Evolutionary conservation across 2,113 vertebrate species (phyloP).

Genomic region (Gavialis gangeticus): DNA sequence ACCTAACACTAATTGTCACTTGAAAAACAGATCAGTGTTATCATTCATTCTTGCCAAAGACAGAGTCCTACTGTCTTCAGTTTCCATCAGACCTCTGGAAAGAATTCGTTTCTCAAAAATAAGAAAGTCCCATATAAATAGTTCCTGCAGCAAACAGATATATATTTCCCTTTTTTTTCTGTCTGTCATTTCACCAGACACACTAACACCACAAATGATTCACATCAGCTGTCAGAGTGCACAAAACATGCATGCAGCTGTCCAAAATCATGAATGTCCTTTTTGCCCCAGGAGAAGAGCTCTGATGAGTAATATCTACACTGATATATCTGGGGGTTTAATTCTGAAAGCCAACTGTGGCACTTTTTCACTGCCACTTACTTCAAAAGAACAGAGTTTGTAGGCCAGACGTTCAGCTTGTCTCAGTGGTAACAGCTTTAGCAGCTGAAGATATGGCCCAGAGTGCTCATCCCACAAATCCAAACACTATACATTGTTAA

Average conservation of each 20-base stretch:
- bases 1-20: not conserved
- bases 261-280: rapidly evolving
- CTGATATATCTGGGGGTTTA: rapidly evolving
- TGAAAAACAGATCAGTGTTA: not conserved
- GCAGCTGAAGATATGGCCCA: not conserved
- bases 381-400: not conserved
- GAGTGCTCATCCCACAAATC: not conserved
- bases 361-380: not conserved
- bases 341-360: rapidly evolving
- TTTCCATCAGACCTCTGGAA: not conserved
- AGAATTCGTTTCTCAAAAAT: not conserved
- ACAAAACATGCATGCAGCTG: not conserved
- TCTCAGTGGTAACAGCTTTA: not conserved
- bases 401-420: not conserved
- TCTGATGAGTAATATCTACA: rapidly evolving
- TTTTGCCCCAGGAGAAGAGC: not conserved
- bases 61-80: not conserved
- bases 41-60: not conserved
- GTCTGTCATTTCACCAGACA: not conserved
- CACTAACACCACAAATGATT: rapidly evolving
- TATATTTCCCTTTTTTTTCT: not conserved
- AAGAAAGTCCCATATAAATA: not conserved
- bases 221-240: not conserved
- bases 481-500: not conserved
- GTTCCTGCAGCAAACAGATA: not conserved